Evolutionary conservation across 2,797 vertebrate genomes (phyloP).

Genomic region (Uromys caudimaculatus): DNA sequence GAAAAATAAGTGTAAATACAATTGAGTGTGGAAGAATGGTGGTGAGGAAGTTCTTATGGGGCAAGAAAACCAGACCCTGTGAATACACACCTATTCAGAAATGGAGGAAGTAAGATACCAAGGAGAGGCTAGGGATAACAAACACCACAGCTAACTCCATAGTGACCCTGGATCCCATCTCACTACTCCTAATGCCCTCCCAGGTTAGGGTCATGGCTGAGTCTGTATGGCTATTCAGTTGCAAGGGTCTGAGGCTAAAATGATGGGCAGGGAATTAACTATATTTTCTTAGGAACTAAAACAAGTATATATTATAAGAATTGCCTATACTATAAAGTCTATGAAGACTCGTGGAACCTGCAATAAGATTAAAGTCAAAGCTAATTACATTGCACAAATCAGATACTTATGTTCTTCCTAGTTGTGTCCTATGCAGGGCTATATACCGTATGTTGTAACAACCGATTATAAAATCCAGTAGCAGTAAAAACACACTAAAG

Average conservation of each 20-base stretch:
- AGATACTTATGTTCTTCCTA: neutral
- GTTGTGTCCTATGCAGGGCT: neutral
- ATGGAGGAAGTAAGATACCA: neutral
- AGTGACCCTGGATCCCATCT: neutral
- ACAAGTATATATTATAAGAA: constrained; percentile 45
- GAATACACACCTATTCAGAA: neutral
- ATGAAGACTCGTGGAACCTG: neutral
- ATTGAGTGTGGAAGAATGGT: neutral
- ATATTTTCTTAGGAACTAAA: constrained; percentile 3
- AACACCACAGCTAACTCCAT: neutral
- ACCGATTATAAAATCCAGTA: constrained; percentile 37
- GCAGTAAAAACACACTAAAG: constrained; percentile 30
- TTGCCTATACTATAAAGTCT: neutral
- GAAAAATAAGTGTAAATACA: neutral
- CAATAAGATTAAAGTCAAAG: neutral
- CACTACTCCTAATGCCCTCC: neutral
- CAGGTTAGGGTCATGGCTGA: neutral
- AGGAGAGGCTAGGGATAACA: neutral
- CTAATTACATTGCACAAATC: neutral
- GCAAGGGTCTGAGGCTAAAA: constrained; percentile 15
- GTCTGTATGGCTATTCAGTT: neutral
- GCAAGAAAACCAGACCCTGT: constrained; percentile 45
- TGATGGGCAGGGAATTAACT: neutral
- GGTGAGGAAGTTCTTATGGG: neutral
- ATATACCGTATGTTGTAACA: neutral